Base-by-base conservation (phyloP, 1,140 invertebrate species). In the Trigoniulus corallinus region DNA sequence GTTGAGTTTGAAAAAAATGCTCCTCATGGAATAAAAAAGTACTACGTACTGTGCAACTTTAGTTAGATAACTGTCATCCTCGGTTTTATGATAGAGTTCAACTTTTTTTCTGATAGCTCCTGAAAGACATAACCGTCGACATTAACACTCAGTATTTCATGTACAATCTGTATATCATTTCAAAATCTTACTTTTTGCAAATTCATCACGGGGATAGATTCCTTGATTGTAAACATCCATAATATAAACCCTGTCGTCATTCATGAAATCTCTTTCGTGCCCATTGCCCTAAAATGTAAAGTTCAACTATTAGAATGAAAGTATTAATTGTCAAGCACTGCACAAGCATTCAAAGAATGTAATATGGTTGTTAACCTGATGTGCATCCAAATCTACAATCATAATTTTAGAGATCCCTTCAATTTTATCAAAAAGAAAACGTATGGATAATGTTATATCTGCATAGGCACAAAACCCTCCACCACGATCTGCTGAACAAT, bases 401-500 rank as follows among this genome's bases (percentile, higher is more conserved):
- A 91, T 83, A 12, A 78, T 78, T 51, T 75, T 80, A 50, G 73
- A 66, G 10, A 84, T 73, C 24, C 64, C 61, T 18, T 67, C 56
- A 51, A 75, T 69, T 57, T 72, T 63, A 15, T 74, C 64, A 44
- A 83, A 76, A 2, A 87, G 61, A 58, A 79, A 79, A 46, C 74
- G 69, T 13, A 89, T 72, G 0, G 84, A 66, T 37, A 89, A 62
- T 1, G 83, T 84, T 29, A 92, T 88, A 64, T 89, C 87, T 7
- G 86, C 86, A 67, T 89, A 91, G 1, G 81, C 74, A 70, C 86
- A 91, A 67, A 92, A 92, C 2, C 87, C 87, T 3, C 82, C 84
- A 1, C 85, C 85, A 53, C 69, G 68, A 29, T 76, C 66, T 2
- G 72, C 68, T 52, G 76, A 79, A 63, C 84, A 87, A 62, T 89